Evolutionary conservation across 2,888 invertebrate species (phyloP).

Genomic region (Acleris laterana): DNA sequence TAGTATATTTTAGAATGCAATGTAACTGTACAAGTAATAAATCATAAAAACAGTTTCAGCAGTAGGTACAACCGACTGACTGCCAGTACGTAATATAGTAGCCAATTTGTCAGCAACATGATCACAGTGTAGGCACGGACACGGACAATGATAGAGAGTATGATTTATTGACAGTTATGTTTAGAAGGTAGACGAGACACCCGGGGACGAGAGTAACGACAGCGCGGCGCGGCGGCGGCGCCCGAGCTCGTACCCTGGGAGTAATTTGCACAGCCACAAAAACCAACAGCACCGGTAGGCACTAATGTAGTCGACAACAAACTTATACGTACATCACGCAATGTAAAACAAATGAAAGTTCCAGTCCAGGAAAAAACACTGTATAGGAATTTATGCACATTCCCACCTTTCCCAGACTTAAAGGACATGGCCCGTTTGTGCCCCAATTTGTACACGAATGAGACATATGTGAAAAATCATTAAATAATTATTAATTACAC

Average conservation of each 20-base stretch:
- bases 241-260: constrained; percentile 56
- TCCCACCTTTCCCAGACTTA: too few relatives aligned
- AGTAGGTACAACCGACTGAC: constrained; percentile 5
- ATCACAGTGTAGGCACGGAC: constrained; percentile 38
- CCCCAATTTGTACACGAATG: too few relatives aligned
- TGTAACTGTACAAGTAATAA: constrained; percentile 14
- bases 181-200: constrained; percentile 48
- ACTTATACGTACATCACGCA: neutral
- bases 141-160: constrained; percentile 54
- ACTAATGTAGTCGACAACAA: constrained; percentile 36
- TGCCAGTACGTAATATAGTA: constrained; percentile 24
- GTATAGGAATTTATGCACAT: too few relatives aligned
- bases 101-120: constrained; percentile 32
- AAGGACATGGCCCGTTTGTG: too few relatives aligned
- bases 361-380: too few relatives aligned
- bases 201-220: constrained; percentile 18
- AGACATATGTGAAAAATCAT: too few relatives aligned
- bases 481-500: too few relatives aligned
- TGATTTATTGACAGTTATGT: constrained; percentile 65
- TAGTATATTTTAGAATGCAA: neutral
- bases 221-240: neutral
- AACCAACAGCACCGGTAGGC: constrained; percentile 51
- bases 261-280: constrained; percentile 64
- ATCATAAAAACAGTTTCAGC: neutral
- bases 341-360: too few relatives aligned